Evolutionary conservation across 2,888 invertebrate genomes (phyloP), one percentile per base, ranked within the genome.

Genomic region (Lysandra coridon): DNA sequence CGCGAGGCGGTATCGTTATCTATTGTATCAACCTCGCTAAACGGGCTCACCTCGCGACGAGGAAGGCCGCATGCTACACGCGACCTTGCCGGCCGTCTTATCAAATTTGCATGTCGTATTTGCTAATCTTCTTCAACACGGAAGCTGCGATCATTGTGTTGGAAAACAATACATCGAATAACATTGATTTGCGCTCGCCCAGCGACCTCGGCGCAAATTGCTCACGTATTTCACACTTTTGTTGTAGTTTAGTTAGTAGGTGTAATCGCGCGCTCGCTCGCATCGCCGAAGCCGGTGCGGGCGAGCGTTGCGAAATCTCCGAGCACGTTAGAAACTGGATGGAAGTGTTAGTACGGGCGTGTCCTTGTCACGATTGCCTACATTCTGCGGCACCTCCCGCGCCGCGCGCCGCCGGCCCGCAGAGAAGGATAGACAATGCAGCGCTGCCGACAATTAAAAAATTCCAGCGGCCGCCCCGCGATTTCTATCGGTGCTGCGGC

Each of bases 291-390:
- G 89, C 87, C 86, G 90, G 33, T 84, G 87, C 86, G 86, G 88
- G 85, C 84, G 84, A 81, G 57, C 79, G 88, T 93, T 93, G 91
- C 92, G 93, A 93, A 93, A 93, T 89, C 88, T 89, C 88, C 91
- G 88, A 90, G 89, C 91, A 90, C 90, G 90, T 93, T 94, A 93
- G 93, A 93, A 94, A 94, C 94, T 94, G 92, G 93, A 93, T 94
- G 93, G 94, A 92, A 93, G 92, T 93, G 91, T 91, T 93, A 90
- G 93, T 93, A 92, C 94, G 92, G 92, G 94, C 92, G 92, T 93
- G 94, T 93, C 94, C 94, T 94, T 94, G 94, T 94, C 94, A 94
- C 93, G 93, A 90, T 94, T 94, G 94, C 94, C 94, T 93, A 94
- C 94, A 94, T 94, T 94, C 92, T 91, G 89, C 87, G 89, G 89